phyloP scores from a whole-genome alignment of 2,888 invertebrate species.

The Lissocephala sabroskyi region DNA sequence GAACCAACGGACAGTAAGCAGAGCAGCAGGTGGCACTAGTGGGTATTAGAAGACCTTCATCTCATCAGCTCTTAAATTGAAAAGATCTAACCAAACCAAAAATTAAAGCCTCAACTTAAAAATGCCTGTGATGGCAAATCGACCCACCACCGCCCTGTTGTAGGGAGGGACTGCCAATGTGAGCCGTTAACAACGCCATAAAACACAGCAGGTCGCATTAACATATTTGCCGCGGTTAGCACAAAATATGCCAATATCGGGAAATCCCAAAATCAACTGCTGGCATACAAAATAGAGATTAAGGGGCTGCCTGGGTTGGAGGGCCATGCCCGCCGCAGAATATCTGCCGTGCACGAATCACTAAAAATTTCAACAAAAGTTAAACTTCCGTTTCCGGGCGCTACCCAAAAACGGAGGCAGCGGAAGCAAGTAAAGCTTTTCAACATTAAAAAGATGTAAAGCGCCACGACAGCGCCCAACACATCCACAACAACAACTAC shows the following conservation, averaged over 20 bases:
- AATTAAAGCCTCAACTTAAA: too few relatives aligned
- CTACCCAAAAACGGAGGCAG: conserved; percentile 26
- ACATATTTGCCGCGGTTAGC: not conserved
- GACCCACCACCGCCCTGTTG: too few relatives aligned
- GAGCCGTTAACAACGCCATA: conserved; percentile 16
- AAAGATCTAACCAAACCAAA: too few relatives aligned
- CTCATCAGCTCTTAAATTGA: too few relatives aligned
- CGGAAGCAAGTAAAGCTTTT: conserved; percentile 65
- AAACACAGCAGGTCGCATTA: conserved; percentile 9
- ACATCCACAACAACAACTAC: conserved; percentile 27
- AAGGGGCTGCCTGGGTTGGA: conserved; percentile 4
- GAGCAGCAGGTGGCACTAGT: conserved; percentile 33
- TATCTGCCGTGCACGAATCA: conserved; percentile 57
- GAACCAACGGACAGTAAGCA: conserved; percentile 13
- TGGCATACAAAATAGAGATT: conserved; percentile 1
- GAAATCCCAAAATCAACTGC: not conserved
- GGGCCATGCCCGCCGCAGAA: conserved; percentile 23
- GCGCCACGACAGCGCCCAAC: conserved; percentile 36
- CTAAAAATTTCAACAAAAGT: conserved; percentile 64
- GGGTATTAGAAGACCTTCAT: too few relatives aligned
- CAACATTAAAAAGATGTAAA: conserved; percentile 65
- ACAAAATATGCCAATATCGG: too few relatives aligned
- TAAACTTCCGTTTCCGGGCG: conserved; percentile 61
- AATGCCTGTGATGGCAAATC: too few relatives aligned
- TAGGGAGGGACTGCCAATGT: too few relatives aligned